A percentile compares a stretch with the other conserved stretches of the same genome.
phyloP scores from a whole-genome alignment of 2,888 invertebrate genomes.

The Polietes domitor region DNA sequence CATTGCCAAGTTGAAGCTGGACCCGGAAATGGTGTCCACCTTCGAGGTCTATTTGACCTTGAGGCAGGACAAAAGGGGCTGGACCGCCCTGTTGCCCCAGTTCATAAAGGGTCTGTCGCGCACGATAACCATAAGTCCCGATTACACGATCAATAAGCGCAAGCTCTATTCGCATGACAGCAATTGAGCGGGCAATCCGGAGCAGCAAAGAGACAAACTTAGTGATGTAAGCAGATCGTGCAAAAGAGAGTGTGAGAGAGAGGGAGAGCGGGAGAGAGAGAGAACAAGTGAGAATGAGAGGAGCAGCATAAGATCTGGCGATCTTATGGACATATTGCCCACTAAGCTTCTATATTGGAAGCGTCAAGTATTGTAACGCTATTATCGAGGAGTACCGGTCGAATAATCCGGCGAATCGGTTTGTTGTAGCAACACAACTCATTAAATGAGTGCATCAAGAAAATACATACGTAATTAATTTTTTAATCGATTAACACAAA shows the following conservation, averaged over 20 bases:
- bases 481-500: conserved; percentile 37
- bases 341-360: conserved; percentile 40
- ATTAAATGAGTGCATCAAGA: conserved; percentile 40
- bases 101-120: conserved; percentile 94
- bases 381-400: conserved; percentile 26
- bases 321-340: background rate
- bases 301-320: background rate
- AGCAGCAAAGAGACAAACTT: background rate
- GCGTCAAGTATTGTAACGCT: conserved; percentile 35
- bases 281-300: background rate
- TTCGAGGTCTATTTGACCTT: conserved; percentile 94
- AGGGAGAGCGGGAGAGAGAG: background rate
- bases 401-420: conserved; percentile 26
- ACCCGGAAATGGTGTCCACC: conserved; percentile 92
- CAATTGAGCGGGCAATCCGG: conserved; percentile 25
- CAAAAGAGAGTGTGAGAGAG: conserved; percentile 14
- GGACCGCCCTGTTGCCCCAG: conserved; percentile 93
- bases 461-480: conserved; percentile 28
- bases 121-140: conserved; percentile 92
- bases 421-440: conserved; percentile 10
- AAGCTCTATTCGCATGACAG: conserved; percentile 87
- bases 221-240: background rate
- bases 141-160: conserved; percentile 94
- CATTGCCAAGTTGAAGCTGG: conserved; percentile 91
- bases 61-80: conserved; percentile 92